Evolutionary conservation across 2,797 vertebrate genomes (phyloP).

Genomic region (Clangula hyemalis): DNA sequence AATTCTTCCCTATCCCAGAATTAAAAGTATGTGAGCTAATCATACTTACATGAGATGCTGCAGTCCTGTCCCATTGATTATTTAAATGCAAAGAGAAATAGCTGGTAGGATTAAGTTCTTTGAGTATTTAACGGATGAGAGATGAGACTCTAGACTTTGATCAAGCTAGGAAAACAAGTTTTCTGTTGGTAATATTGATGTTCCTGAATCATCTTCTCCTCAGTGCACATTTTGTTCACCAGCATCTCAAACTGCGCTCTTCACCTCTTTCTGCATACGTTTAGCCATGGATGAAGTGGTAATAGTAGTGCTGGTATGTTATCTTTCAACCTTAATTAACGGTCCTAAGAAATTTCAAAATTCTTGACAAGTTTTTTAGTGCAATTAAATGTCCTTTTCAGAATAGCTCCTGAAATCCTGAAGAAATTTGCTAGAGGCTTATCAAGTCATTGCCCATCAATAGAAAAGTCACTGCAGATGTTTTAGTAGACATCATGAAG

Average conservation of each 20-base stretch:
- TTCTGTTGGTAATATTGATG: not conserved
- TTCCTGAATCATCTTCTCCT: not conserved
- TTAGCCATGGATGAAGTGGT: not conserved
- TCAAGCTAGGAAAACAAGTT: not conserved
- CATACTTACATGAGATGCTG: not conserved
- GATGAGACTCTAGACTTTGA: not conserved
- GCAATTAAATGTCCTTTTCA: not conserved
- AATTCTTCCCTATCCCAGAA: not conserved
- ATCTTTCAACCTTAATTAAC: constrained; percentile 1
- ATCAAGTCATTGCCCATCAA: not conserved
- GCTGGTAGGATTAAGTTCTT: not conserved
- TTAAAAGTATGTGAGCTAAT: not conserved
- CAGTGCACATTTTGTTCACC: not conserved
- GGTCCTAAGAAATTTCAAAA: not conserved
- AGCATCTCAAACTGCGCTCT: not conserved
- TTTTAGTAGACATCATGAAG: not conserved
- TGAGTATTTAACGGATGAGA: not conserved
- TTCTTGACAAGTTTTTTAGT: not conserved
- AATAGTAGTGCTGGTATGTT: not conserved
- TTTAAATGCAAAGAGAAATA: not conserved
- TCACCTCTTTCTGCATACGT: not conserved
- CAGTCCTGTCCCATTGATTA: not conserved
- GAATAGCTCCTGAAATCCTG: not conserved
- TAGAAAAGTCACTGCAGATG: not conserved
- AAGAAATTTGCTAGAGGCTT: not conserved